Percentiles rank a stretch among this genome's conserved stretches.
phyloP scores from a whole-genome alignment of 2,888 invertebrate species.

The Neocrepidodera transversa region DNA sequence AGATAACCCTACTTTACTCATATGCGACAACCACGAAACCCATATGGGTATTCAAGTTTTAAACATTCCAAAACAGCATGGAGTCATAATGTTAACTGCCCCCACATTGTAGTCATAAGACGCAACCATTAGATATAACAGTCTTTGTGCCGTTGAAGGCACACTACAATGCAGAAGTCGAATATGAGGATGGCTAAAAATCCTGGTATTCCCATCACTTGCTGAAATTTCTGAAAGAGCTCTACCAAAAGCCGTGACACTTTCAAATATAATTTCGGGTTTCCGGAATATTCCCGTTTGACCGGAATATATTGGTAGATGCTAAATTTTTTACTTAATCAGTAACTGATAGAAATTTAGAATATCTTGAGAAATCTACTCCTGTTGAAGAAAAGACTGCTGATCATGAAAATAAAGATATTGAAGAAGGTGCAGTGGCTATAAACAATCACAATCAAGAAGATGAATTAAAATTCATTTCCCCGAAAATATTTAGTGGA shows the following conservation, averaged over 20 bases:
- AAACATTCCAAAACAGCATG: no score
- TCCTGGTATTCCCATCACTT: background rate
- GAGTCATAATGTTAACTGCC: no score
- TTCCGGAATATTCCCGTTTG: constrained; percentile 3
- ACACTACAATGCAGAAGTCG: constrained; percentile 1
- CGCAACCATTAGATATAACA: no score
- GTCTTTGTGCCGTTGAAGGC: background rate
- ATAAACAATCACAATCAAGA: constrained; percentile 5
- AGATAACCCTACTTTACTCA: background rate
- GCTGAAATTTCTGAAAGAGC: constrained; percentile 13
- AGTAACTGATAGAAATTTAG: constrained; percentile 6
- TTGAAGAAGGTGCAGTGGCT: constrained; percentile 7
- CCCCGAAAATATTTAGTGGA: constrained; percentile 11
- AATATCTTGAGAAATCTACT: constrained; percentile 7
- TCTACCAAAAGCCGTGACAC: background rate
- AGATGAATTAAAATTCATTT: constrained; percentile 5
- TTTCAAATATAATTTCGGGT: no score
- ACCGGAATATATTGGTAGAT: background rate
- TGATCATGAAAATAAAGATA: background rate
- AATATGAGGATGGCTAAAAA: no score
- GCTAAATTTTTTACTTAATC: constrained; percentile 8
- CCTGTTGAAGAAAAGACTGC: constrained; percentile 3
- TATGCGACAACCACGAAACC: background rate
- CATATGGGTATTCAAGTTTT: constrained; percentile 8
- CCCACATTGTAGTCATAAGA: no score